phyloP scores from a whole-genome alignment of 1,140 invertebrate genomes.

The Tetranychus urticae region DNA sequence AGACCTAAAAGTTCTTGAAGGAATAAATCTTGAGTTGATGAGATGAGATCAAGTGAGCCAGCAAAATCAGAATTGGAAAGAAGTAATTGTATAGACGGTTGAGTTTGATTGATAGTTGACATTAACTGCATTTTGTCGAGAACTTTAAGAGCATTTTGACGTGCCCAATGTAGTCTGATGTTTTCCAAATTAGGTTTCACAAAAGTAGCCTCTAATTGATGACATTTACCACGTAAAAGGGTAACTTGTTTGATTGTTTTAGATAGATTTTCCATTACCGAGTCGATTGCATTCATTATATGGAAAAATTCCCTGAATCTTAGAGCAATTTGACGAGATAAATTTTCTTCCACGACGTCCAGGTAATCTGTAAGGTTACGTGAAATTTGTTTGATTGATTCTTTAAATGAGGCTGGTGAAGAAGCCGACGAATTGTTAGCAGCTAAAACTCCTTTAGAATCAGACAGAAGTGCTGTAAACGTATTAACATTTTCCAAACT shows the following conservation, averaged over 20 bases:
- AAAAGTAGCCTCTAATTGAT: conserved; percentile 19
- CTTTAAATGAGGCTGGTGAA: conserved; percentile 24
- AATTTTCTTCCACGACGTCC: conserved; percentile 81
- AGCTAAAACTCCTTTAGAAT: background rate
- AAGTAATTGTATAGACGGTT: conserved; percentile 58
- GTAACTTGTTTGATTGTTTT: conserved; percentile 48
- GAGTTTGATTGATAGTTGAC: conserved; percentile 86
- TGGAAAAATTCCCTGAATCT: conserved; percentile 90
- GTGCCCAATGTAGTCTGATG: conserved; percentile 4
- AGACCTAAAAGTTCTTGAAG: conserved; percentile 64
- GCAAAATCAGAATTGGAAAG: conserved; percentile 91
- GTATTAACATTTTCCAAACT: conserved; percentile 52
- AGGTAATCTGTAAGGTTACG: conserved; percentile 60
- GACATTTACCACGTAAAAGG: conserved; percentile 3
- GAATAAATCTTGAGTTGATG: conserved; percentile 83
- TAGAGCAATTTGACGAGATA: conserved; percentile 80
- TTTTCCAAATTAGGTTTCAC: conserved; percentile 27
- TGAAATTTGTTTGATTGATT: background rate
- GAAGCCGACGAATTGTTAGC: conserved; percentile 30
- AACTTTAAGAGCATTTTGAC: conserved; percentile 10
- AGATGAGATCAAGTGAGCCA: conserved; percentile 83
- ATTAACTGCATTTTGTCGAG: conserved; percentile 45
- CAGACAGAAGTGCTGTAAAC: conserved; percentile 67
- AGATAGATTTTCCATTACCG: conserved; percentile 63
- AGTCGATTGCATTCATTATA: conserved; percentile 87